A percentile compares a stretch with the other conserved stretches of the same genome.
Evolutionary conservation across 2,113 vertebrate species (phyloP).

Genomic region (Arothron firmamentum): DNA sequence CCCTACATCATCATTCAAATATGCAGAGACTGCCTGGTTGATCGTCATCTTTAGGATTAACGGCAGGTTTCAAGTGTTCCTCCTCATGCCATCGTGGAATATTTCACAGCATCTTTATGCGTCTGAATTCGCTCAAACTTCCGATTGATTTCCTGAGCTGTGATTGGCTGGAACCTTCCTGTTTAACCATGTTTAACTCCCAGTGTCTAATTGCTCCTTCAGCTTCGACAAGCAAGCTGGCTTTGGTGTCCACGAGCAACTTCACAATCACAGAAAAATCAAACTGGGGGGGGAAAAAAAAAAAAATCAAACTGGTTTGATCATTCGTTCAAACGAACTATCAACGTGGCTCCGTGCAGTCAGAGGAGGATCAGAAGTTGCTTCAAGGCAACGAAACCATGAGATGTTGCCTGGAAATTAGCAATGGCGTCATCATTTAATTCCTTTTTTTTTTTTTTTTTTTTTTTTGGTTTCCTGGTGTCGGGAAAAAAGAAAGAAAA

Average conservation of each 20-base stretch:
- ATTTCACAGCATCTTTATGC: too few relatives aligned
- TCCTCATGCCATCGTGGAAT: too few relatives aligned
- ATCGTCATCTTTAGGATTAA: too few relatives aligned
- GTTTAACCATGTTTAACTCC: not conserved
- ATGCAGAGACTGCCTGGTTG: too few relatives aligned
- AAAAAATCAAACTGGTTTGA: conserved; percentile 7
- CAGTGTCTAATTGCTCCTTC: not conserved
- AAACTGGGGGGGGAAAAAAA: not conserved
- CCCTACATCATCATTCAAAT: too few relatives aligned
- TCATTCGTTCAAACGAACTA: conserved; percentile 15
- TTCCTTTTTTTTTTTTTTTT: conserved; percentile 1
- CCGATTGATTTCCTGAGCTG: conserved; percentile 2
- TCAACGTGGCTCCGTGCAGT: conserved; percentile 7
- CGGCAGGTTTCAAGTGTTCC: too few relatives aligned
- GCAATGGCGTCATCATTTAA: conserved; percentile 14
- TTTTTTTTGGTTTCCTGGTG: conserved; percentile 7
- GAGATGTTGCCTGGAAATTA: conserved; percentile 12
- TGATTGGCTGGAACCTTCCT: conserved; percentile 27
- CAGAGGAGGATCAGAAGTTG: conserved; percentile 11
- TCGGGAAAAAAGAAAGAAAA: conserved; percentile 4
- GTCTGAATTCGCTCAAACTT: too few relatives aligned
- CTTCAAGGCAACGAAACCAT: not conserved
- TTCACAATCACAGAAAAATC: not conserved
- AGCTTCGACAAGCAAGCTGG: conserved; percentile 8
- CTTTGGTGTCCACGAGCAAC: not conserved